These are phyloP conservation scores for Macrotus californicus DNA, from an alignment of 2,113 vertebrate species.

Conservation along the genomic window DNA sequence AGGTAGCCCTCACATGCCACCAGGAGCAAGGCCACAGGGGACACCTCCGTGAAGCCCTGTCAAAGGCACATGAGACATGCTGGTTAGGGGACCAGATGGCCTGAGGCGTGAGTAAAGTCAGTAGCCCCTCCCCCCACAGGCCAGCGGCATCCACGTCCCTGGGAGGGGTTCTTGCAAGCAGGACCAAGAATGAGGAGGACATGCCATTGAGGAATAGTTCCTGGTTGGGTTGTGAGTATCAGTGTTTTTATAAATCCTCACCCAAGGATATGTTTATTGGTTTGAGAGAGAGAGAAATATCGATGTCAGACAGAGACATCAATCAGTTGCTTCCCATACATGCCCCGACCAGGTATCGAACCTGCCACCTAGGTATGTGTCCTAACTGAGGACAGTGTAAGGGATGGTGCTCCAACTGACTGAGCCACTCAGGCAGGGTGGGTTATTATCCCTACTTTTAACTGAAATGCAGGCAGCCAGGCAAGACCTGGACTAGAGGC, in stretches of 20 bases:
- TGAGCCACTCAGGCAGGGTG: too few relatives aligned
- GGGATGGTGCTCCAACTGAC: too few relatives aligned
- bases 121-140: too few relatives aligned
- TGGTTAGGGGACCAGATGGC: neutral
- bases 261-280: too few relatives aligned
- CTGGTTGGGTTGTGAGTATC: neutral
- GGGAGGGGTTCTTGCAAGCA: neutral
- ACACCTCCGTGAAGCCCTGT: neutral
- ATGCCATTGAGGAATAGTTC: fast-evolving
- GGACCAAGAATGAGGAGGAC: neutral
- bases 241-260: too few relatives aligned
- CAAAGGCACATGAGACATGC: fast-evolving
- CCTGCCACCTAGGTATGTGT: too few relatives aligned
- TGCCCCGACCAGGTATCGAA: too few relatives aligned
- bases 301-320: too few relatives aligned
- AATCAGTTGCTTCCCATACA: too few relatives aligned
- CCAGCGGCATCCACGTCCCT: fast-evolving
- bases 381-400: too few relatives aligned
- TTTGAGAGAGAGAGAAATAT: too few relatives aligned
- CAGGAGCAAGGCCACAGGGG: fast-evolving
- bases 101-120: neutral
- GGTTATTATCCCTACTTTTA: neutral
- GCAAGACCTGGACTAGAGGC: fast-evolving
- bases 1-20: fast-evolving
- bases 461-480: neutral